Conservation (phyloP, 2,113 vertebrate species). For the Microtus ochrogaster region DNA sequence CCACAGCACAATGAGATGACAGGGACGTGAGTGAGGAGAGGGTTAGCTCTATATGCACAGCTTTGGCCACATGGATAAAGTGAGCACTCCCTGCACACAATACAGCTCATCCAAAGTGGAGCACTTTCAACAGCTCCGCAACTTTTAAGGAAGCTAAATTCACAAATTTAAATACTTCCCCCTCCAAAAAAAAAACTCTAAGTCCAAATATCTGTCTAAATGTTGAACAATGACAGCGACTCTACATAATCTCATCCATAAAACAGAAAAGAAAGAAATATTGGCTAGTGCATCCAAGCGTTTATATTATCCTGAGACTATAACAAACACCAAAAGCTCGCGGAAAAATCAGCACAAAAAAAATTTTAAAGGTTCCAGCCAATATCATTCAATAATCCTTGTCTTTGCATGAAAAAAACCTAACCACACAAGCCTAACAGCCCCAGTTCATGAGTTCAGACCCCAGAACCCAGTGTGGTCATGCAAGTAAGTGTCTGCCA, state of each 20-base stretch:
- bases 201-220: background rate
- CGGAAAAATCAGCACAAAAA: background rate
- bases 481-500: background rate
- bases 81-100: background rate
- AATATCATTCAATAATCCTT: conserved; percentile 23
- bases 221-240: background rate
- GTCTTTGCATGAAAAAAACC: background rate
- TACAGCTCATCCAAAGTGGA: background rate
- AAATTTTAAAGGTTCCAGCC: background rate
- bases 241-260: conserved; percentile 2
- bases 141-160: conserved; percentile 1
- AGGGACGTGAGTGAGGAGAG: background rate
- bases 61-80: background rate
- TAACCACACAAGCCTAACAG: background rate
- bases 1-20: background rate
- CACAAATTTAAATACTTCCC: background rate
- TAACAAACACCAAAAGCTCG: background rate
- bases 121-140: background rate
- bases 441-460: background rate
- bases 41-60: background rate
- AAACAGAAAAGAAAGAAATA: background rate
- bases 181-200: background rate
- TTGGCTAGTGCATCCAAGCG: background rate
- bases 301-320: background rate
- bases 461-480: background rate